A percentile compares a stretch with the other conserved stretches of the same genome.
Evolutionary conservation across 2,797 vertebrate genomes (phyloP).

Genomic region (Microctenopoma lineatum): DNA sequence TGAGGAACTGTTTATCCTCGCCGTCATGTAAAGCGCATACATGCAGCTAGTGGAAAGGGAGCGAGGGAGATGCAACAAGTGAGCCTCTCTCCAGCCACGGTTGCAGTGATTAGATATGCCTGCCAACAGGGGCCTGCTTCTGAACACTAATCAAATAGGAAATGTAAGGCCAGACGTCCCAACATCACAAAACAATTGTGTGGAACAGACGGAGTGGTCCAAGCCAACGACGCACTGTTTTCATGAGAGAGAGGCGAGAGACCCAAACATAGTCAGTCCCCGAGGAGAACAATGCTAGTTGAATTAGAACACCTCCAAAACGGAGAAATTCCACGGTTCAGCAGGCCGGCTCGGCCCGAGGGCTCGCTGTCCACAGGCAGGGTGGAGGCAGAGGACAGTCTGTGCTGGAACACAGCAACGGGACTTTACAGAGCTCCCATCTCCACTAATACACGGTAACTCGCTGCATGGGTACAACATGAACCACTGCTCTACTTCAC

Average conservation of each 20-base stretch:
- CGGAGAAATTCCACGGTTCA: conserved; percentile 73
- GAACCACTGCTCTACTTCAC: conserved; percentile 54
- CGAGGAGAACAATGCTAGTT: conserved; percentile 67
- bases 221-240: conserved; percentile 65
- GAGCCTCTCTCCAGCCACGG: conserved; percentile 54
- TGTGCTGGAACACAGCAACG: conserved; percentile 42
- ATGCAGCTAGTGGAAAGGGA: conserved; percentile 33
- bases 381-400: conserved; percentile 37
- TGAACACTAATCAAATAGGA: conserved; percentile 81
- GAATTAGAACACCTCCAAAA: conserved; percentile 78
- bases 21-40: conserved; percentile 28
- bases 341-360: conserved; percentile 62
- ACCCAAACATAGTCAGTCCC: conserved; percentile 55
- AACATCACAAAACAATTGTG: conserved; percentile 76
- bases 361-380: conserved; percentile 64
- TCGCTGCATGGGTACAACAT: conserved; percentile 59
- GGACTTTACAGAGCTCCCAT: conserved; percentile 55
- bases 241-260: conserved; percentile 32
- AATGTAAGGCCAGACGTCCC: conserved; percentile 76
- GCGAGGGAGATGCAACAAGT: conserved; percentile 72
- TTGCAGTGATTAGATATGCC: conserved; percentile 73
- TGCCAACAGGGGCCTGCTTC: conserved; percentile 74
- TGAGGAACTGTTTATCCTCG: conserved; percentile 21
- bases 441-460: conserved; percentile 44
- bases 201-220: conserved; percentile 63